Base-by-base conservation (phyloP, 1,140 invertebrate genomes). In the Drosophila biarmipes region DNA sequence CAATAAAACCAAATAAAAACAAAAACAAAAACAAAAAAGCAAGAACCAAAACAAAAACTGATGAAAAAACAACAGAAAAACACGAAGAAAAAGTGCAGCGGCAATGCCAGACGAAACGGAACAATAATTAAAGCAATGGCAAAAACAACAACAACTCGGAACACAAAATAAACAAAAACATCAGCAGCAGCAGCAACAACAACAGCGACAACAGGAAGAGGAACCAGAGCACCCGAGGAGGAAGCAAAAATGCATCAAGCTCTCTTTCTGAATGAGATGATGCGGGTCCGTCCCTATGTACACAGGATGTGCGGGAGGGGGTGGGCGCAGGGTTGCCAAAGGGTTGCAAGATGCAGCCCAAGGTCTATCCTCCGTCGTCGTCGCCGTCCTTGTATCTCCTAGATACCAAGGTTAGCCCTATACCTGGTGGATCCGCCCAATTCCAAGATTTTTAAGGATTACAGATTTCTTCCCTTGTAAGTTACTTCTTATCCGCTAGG, bases 111-210 rank as follows among this genome's bases (percentile, higher is more conserved):
- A 87, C 82, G 82, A 82, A 87, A 87, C 67, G 82, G 79, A 87
- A 87, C 84, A 89, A 87, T 87, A 87, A 87, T 87, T 87, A 84
- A 86, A 87, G 81, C 82, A 78, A 81, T 81, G 75, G 66, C 73
- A 75, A 87, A 66, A 86, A 42, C 56, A 81, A 72, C 53, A 79
- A 67, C 58, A 67, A 63, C 56, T 67, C 35, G 24, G 45, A 54
- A 61, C 49, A 73, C 68, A 71, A 72, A 72, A 72, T 45, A 78
- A 79, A 54, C 62, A 78, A 64, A 45, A 76, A 64, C 54, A 59
- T 56, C 59, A 77, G 55, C 67, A 34, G 21, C 27, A 74, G 45
- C 42, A 79, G 56, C 40, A 78, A 58, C 56, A 73, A 54, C 62
- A 78, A 58, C 48, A 75, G 43, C 24, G 69, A 77, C 34, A 73